Evolutionary conservation across 2,888 invertebrate genomes (phyloP).

Genomic region (Nomada goodeniana): DNA sequence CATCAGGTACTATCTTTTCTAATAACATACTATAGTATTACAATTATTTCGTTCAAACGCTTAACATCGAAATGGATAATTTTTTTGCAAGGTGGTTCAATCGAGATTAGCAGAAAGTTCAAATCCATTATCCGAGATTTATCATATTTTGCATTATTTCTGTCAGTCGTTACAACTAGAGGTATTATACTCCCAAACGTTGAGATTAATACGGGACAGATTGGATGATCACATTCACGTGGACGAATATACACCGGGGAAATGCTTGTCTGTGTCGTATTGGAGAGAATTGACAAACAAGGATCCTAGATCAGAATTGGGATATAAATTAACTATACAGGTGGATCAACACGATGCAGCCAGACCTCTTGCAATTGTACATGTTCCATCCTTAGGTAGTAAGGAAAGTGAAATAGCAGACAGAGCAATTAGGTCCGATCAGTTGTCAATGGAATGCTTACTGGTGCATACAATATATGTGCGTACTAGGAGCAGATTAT

Average conservation of each 20-base stretch:
- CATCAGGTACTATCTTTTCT: slow-evolving; percentile 87
- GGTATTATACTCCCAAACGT: slow-evolving; percentile 94
- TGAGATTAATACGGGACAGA: slow-evolving; percentile 94
- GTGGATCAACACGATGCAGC: slow-evolving; percentile 93
- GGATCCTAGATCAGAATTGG: slow-evolving; percentile 93
- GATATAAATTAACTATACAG: slow-evolving; percentile 95
- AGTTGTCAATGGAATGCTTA: slow-evolving; percentile 97
- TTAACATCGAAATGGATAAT: slow-evolving; percentile 18
- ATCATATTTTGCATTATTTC: slow-evolving; percentile 95
- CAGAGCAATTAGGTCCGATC: slow-evolving; percentile 93
- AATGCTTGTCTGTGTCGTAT: slow-evolving; percentile 95
- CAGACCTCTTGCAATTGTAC: slow-evolving; percentile 90
- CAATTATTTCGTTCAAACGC: slow-evolving; percentile 1
- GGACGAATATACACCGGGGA: slow-evolving; percentile 96
- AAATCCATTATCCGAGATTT: slow-evolving; percentile 92
- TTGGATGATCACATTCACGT: slow-evolving; percentile 95
- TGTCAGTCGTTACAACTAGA: slow-evolving; percentile 96
- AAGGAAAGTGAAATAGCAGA: slow-evolving; percentile 90
- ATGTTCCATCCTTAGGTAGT: slow-evolving; percentile 89
- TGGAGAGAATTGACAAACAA: slow-evolving; percentile 91
- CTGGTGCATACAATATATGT: slow-evolving; percentile 98
- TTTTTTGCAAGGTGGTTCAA: slow-evolving; percentile 89
- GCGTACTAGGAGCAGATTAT: slow-evolving; percentile 92
- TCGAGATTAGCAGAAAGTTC: slow-evolving; percentile 93
- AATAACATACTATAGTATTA: neutral